Evolutionary conservation across 2,888 invertebrate species (phyloP).

Genomic region (Monochamus alternatus): DNA sequence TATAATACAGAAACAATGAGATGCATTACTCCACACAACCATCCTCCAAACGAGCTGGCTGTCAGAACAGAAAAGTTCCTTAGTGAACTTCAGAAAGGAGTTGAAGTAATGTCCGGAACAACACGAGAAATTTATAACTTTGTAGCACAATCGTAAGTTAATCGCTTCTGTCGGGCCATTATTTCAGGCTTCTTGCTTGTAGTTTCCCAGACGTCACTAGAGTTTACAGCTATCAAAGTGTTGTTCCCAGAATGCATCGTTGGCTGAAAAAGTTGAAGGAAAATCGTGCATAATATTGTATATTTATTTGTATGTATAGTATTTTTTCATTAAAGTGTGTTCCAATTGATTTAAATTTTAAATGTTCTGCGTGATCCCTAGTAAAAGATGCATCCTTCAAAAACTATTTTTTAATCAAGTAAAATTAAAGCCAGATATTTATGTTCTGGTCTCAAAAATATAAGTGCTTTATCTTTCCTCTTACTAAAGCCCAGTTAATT

Average conservation of each 20-base stretch:
- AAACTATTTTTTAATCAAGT: no score
- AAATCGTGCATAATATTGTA: not conserved
- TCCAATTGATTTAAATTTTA: no score
- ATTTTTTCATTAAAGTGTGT: no score
- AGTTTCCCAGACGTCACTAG: constrained; percentile 43
- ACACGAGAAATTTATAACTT: constrained; percentile 40
- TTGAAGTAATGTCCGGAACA: constrained; percentile 37
- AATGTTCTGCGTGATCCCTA: no score
- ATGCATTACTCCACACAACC: constrained; percentile 39
- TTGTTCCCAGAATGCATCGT: constrained; percentile 45
- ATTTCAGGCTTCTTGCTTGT: not conserved
- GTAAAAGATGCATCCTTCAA: no score
- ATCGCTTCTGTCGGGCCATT: not conserved
- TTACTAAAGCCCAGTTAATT: no score
- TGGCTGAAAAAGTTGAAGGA: constrained; percentile 40
- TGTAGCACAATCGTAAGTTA: constrained; percentile 40
- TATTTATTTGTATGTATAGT: no score
- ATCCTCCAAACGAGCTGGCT: constrained; percentile 40
- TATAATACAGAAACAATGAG: constrained; percentile 27
- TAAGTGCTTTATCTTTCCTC: no score
- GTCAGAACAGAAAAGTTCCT: constrained; percentile 38
- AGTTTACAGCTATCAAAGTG: constrained; percentile 39
- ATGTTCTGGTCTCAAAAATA: no score
- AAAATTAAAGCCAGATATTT: no score
- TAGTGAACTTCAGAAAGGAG: constrained; percentile 34